A percentile compares a stretch with the other conserved stretches of the same genome.
phyloP scores from a whole-genome alignment of 2,888 invertebrate genomes.

The Campoletis raptor region DNA sequence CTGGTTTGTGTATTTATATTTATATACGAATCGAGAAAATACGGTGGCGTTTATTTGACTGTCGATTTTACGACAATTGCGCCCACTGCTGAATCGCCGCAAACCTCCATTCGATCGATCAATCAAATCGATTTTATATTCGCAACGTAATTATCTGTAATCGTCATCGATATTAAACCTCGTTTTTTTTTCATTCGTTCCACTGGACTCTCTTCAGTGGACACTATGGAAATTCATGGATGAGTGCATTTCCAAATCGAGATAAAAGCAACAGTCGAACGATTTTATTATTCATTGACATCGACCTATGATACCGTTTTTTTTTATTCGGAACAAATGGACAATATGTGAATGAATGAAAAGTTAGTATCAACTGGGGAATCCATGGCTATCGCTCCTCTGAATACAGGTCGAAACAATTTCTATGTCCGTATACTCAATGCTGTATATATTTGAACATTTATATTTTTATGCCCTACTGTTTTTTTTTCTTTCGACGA shows the following conservation, averaged over 20 bases:
- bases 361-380: conserved; percentile 43
- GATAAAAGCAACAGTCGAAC: conserved; percentile 22
- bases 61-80: conserved; percentile 50
- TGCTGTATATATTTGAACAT: background rate
- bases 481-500: conserved; percentile 15
- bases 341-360: conserved; percentile 50
- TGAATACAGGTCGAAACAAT: conserved; percentile 7
- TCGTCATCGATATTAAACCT: conserved; percentile 11
- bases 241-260: conserved; percentile 28
- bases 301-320: conserved; percentile 11
- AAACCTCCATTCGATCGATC: conserved; percentile 28
- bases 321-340: conserved; percentile 23
- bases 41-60: conserved; percentile 34
- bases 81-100: conserved; percentile 34
- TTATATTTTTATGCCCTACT: background rate
- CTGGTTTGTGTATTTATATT: conserved; percentile 43
- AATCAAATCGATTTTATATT: conserved; percentile 21
- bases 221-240: conserved; percentile 1
- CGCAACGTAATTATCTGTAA: conserved; percentile 28
- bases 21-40: conserved; percentile 37
- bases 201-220: background rate
- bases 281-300: conserved; percentile 14
- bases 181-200: conserved; percentile 18
- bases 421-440: conserved; percentile 3
- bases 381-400: conserved; percentile 26